Conservation (phyloP, 2,797 vertebrate species). For the Macrochelys suwanniensis region DNA sequence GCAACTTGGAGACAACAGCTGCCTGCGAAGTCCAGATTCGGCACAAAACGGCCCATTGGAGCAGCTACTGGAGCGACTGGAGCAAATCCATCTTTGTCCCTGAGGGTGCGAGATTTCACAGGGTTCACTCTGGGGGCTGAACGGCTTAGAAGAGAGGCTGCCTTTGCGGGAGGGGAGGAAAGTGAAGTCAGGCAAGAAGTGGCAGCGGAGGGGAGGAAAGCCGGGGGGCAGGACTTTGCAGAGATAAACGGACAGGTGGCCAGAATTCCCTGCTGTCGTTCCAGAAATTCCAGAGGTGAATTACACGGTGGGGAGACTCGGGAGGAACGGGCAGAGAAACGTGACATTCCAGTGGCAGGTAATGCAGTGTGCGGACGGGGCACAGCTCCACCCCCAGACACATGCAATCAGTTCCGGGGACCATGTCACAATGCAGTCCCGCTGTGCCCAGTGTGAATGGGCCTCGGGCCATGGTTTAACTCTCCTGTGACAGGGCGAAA, state of each 20-base stretch:
- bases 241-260: neutral
- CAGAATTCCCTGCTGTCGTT: neutral
- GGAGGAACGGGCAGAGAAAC: constrained; percentile 42
- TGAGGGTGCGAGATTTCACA: constrained; percentile 64
- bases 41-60: constrained; percentile 11
- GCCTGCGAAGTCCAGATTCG: constrained; percentile 77
- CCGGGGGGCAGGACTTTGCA: no score
- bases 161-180: neutral
- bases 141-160: neutral
- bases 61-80: constrained; percentile 81
- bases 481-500: neutral
- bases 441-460: neutral
- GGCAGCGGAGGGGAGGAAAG: neutral
- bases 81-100: constrained; percentile 75
- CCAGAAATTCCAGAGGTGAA: constrained; percentile 55
- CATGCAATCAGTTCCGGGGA: neutral
- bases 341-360: constrained; percentile 75
- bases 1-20: neutral
- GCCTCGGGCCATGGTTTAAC: neutral
- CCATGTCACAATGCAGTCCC: neutral
- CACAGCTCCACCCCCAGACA: neutral
- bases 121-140: neutral
- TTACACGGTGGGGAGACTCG: constrained; percentile 27
- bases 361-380: neutral
- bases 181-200: neutral